Evolutionary conservation across 2,113 vertebrate species (phyloP), one percentile per base, ranked within the genome.

Genomic region (Elachura formosa): DNA sequence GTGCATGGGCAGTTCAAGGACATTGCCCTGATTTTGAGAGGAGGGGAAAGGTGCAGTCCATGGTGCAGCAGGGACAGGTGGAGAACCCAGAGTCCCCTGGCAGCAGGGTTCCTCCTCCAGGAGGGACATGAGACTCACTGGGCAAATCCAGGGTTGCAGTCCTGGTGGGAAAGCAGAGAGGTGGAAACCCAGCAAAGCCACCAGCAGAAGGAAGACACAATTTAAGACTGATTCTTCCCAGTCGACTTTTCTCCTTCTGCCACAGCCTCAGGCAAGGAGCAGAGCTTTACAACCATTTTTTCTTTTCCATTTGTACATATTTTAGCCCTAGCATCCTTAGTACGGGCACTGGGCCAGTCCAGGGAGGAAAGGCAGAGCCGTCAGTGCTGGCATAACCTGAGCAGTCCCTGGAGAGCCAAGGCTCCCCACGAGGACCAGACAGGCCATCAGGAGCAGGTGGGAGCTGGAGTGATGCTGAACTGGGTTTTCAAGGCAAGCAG

Each of bases 371-470:
- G 41, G 56, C n/a, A 84, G 69, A 81, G n/a, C 28, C 6, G 6
- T 22, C 4, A 1, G 45, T 31, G 25, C 45, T 82, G 82, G 23
- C 20, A 6, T 17, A 34, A 51, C 16, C 48, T 63, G 11, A 51
- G 52, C 45, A 16, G 24, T 33, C 12, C 20, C 55, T 80, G 72
- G 48, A 51, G 75, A 72, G 33, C 56, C 84, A 61, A 59, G 34
- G 34, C 8, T 54, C 33, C 36, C 14, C 1, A 0, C 0, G 0
- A 14, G 52, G 71, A 85, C 33, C 56, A 67, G 67, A 36, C 19
- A n/a, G 52, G 15, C 8, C 33, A 49, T 12, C 5, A 2, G 38
- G 29, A 26, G 40, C 26, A 72, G 59, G 45, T 72, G 49, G 20
- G 41, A 91, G 14, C 23, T 10, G 3, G 31, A 52, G 24, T 28